Percentiles rank a stretch among this genome's conserved stretches.
Conservation (phyloP, 64 coral and sea anemone species). For the Pachyseris speciosa region DNA sequence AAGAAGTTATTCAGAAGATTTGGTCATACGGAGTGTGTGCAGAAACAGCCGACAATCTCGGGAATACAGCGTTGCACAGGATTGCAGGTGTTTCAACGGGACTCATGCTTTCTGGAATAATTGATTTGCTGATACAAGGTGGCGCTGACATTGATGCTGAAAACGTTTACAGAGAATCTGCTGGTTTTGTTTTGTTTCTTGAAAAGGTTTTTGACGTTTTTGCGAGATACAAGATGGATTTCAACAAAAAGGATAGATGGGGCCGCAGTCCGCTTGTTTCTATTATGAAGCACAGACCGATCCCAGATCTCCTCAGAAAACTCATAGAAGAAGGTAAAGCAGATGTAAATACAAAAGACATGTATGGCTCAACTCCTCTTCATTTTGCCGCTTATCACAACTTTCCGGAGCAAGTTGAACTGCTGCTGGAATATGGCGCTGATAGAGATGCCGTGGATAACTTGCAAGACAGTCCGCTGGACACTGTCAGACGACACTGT, state of each 20-base stretch:
- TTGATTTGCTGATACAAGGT: conserved; percentile 14
- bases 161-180: conserved; percentile 45
- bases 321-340: not conserved
- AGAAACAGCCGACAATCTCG: conserved; percentile 32
- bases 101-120: not conserved
- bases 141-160: not conserved
- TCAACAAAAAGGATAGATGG: conserved; percentile 19
- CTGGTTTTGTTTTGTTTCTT: conserved; percentile 46
- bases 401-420: conserved; percentile 17
- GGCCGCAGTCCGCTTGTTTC: conserved; percentile 35
- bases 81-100: conserved; percentile 20
- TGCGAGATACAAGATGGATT: conserved; percentile 6
- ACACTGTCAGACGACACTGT: conserved; percentile 21
- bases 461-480: conserved; percentile 32
- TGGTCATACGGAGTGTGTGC: conserved; percentile 41
- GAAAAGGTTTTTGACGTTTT: conserved; percentile 32
- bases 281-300: conserved; percentile 47
- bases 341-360: conserved; percentile 15
- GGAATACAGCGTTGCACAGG: conserved; percentile 48
- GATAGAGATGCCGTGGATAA: conserved; percentile 20
- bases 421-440: conserved; percentile 20
- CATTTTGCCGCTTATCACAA: conserved; percentile 52
- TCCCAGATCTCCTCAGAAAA: conserved; percentile 7
- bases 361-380: conserved; percentile 20
- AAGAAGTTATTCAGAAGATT: conserved; percentile 7